A percentile compares a stretch with the other conserved stretches of the same genome.
These are phyloP conservation scores for Apodemia duryi DNA, from an alignment of 2,888 invertebrate genomes.

Conservation along the genomic window DNA sequence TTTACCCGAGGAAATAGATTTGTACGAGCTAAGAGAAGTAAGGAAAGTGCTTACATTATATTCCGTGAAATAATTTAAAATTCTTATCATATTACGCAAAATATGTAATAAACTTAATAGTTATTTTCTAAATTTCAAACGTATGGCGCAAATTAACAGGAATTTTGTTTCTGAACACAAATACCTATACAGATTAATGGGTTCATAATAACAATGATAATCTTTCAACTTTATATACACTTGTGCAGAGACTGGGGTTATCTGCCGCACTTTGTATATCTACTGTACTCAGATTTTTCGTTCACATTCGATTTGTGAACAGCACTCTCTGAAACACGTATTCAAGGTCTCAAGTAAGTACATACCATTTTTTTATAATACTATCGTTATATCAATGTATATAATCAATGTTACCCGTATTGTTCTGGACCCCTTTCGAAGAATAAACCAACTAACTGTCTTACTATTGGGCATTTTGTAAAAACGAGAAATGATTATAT, in stretches of 20 bases:
- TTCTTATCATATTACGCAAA: not conserved
- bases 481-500: no score
- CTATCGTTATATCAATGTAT: no score
- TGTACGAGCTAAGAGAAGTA: no score
- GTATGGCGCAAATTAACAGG: not conserved
- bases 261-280: not conserved
- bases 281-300: not conserved
- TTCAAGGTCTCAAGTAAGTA: conserved; percentile 4
- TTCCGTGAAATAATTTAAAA: not conserved
- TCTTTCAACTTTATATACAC: not conserved
- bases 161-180: not conserved
- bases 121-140: not conserved
- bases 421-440: no score
- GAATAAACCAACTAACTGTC: no score
- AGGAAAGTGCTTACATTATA: no score
- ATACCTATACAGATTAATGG: not conserved
- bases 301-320: not conserved
- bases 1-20: no score
- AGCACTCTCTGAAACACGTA: not conserved
- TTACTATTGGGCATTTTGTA: no score
- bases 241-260: not conserved
- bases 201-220: conserved; percentile 7
- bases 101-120: not conserved
- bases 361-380: not conserved
- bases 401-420: no score